Evolutionary conservation across 2,113 vertebrate genomes (phyloP), one percentile per base, ranked within the genome.

Genomic region (Acinonyx jubatus): DNA sequence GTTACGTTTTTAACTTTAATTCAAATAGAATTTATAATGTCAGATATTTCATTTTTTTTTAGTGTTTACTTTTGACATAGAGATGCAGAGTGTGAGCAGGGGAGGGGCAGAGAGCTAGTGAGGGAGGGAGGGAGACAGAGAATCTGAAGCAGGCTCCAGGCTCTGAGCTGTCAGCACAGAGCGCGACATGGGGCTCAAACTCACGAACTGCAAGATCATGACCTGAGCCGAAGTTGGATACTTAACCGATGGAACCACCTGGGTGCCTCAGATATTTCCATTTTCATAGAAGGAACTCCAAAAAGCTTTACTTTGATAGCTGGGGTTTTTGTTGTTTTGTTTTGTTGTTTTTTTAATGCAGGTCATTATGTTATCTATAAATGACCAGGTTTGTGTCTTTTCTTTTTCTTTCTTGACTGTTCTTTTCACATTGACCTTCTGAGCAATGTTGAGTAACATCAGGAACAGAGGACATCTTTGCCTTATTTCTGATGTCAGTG

Each of bases 1-100:
- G 33, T 83, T 92, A 88, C 8, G 7, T 45, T 92, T 92, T 76
- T 48, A 85, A 94, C 81, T 48, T 11, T 57, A 74, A 87, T 68
- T 81, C 38, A 50, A 69, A 69, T 63, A 31, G 11, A 89, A 71
- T 95, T 82, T 65, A 61, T 48, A 66, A 82, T 55, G 27, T 68
- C 48, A 80, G 31, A 41, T 87, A 79, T 21, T 90, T 79, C 33
- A 36, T 45, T 9, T 45, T 45, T 45, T 57, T 57, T 57, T 57
- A 57, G 55, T 57, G 55, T 57, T 57, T 57, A 57, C 8, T 57
- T 57, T 57, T 57, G 55, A 57, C 1, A 57, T 18, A 21, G 52
- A 52, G 55, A 57, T 3, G 21, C 55, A 57, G 55, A 57, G 55
- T 57, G 15, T 57, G 55, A 57, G 19, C 2, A 6, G 19, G 55